A percentile compares a stretch with the other conserved stretches of the same genome.
These are phyloP conservation scores for Peromyscus eremicus DNA, from an alignment of 2,797 vertebrate genomes.

Conservation along the genomic window DNA sequence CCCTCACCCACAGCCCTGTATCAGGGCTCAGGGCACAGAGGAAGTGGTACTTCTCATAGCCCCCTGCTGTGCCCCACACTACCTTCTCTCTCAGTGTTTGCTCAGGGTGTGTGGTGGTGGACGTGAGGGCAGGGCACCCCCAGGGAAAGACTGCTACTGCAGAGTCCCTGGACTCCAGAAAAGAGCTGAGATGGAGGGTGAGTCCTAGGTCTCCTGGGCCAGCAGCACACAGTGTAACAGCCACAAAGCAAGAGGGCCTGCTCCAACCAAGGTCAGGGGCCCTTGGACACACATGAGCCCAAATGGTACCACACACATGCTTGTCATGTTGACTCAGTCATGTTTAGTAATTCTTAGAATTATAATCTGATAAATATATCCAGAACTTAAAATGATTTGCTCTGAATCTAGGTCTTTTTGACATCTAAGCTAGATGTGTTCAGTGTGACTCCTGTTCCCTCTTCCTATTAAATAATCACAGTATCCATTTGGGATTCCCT, in stretches of 20 bases:
- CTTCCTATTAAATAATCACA: neutral
- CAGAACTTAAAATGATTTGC: neutral
- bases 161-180: neutral
- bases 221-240: neutral
- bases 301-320: neutral
- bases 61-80: too few species aligned
- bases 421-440: neutral
- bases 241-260: neutral
- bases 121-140: fast-evolving
- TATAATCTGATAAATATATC: neutral
- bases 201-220: neutral
- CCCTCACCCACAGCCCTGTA: neutral
- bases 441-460: neutral
- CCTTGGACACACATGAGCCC: fast-evolving
- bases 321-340: neutral
- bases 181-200: too few species aligned
- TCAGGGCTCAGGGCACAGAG: neutral
- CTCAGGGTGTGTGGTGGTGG: fast-evolving
- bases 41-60: neutral
- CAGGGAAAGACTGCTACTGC: neutral
- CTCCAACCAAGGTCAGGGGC: too few species aligned
- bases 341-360: neutral
- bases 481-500: neutral
- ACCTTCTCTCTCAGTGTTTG: neutral
- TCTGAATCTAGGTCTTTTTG: neutral